Percentiles rank a stretch among this genome's conserved stretches.
These are phyloP conservation scores for Apamea monoglypha DNA, from an alignment of 2,888 invertebrate genomes.

Conservation along the genomic window DNA sequence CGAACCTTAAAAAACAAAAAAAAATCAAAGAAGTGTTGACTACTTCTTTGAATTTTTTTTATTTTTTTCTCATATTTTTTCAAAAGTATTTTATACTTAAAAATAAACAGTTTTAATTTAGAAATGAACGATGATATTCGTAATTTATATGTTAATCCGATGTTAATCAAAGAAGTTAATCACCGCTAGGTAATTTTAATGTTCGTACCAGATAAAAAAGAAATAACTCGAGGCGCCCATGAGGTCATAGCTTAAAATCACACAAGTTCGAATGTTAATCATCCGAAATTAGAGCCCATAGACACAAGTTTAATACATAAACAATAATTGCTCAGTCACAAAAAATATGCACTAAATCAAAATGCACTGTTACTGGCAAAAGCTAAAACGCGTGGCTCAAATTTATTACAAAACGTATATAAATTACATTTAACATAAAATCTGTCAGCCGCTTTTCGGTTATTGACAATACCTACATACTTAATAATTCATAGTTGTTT, in stretches of 20 bases:
- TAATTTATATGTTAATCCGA: conserved; percentile 31
- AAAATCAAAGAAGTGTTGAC: not conserved
- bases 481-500: conserved; percentile 51
- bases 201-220: conserved; percentile 60
- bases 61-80: conserved; percentile 14
- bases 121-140: conserved; percentile 27
- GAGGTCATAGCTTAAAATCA: conserved; percentile 58
- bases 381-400: conserved; percentile 68
- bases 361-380: conserved; percentile 89
- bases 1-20: not conserved
- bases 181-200: conserved; percentile 39
- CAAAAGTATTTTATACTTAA: not conserved
- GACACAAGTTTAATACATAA: conserved; percentile 60
- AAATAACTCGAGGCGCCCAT: conserved; percentile 50
- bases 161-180: conserved; percentile 23
- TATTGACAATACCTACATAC: conserved; percentile 53
- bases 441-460: conserved; percentile 57
- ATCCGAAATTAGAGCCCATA: conserved; percentile 46
- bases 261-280: conserved; percentile 54
- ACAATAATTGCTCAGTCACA: conserved; percentile 77
- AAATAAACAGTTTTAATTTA: conserved; percentile 12
- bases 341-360: conserved; percentile 79
- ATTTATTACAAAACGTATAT: conserved; percentile 67
- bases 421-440: conserved; percentile 78
- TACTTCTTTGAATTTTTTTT: too few species aligned